Percentiles rank a stretch among this genome's conserved stretches.
Evolutionary conservation across 2,797 vertebrate genomes (phyloP).

Genomic region (Sebastes trivittatus): DNA sequence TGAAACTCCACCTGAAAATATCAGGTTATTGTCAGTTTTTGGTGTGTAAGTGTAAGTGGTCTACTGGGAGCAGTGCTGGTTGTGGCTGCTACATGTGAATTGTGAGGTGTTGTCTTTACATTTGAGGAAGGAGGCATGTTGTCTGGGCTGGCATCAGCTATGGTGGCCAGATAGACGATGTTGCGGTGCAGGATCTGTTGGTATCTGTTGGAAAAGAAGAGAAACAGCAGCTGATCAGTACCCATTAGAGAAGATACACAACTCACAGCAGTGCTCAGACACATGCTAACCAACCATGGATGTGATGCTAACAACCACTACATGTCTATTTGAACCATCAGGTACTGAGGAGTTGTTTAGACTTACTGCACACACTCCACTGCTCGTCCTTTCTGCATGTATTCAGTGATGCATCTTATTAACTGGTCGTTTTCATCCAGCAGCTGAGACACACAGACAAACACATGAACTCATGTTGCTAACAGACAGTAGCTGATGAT

Average conservation of each 20-base stretch:
- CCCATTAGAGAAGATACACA: not conserved
- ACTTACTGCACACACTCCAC: slow-evolving; percentile 95
- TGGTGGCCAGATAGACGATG: slow-evolving; percentile 94
- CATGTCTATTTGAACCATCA: too few relatives aligned
- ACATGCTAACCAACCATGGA: too few relatives aligned
- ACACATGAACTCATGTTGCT: too few relatives aligned
- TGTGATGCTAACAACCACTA: too few relatives aligned
- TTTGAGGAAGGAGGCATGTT: slow-evolving; percentile 15
- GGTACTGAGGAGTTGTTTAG: rapidly evolving
- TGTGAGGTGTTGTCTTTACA: slow-evolving; percentile 36
- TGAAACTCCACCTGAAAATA: too few relatives aligned
- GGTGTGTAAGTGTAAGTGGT: rapidly evolving
- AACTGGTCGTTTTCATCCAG: slow-evolving; percentile 97
- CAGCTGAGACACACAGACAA: slow-evolving; percentile 74
- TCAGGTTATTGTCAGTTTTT: too few relatives aligned
- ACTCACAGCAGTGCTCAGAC: not conserved
- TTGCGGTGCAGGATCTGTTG: slow-evolving; percentile 97
- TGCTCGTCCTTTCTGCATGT: slow-evolving; percentile 93
- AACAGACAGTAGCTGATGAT: rapidly evolving
- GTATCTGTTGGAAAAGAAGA: slow-evolving; percentile 79
- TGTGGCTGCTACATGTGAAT: rapidly evolving
- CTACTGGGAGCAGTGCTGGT: too few relatives aligned
- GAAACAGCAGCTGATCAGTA: not conserved
- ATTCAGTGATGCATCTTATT: slow-evolving; percentile 92
- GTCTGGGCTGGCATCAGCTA: slow-evolving; percentile 88